Evolutionary conservation across 2,113 vertebrate genomes (phyloP).

Genomic region (Amphiprion ocellaris): DNA sequence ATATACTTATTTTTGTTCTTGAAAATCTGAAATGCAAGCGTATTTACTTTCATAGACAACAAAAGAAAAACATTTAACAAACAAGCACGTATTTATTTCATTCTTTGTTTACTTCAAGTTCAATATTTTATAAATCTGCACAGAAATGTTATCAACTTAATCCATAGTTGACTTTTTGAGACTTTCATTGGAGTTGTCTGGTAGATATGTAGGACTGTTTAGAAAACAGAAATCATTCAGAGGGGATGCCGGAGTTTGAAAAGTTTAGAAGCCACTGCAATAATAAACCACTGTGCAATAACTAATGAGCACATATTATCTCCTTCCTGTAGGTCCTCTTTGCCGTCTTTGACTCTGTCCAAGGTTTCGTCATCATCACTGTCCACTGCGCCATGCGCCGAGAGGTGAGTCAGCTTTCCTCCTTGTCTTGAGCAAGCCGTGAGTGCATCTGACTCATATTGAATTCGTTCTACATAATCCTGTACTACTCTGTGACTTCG

Average conservation of each 20-base stretch:
- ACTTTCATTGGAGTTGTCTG: no score
- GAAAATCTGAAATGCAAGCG: no score
- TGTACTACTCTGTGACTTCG: neutral
- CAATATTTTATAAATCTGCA: neutral
- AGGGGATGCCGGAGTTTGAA: neutral
- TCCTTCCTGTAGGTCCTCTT: slow-evolving; percentile 90
- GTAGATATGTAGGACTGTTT: no score
- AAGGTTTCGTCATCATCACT: slow-evolving; percentile 97
- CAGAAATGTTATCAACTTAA: no score
- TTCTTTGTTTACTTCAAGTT: neutral
- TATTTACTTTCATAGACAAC: neutral
- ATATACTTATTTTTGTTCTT: neutral
- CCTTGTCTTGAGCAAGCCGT: neutral
- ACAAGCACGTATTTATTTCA: neutral
- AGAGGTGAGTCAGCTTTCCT: slow-evolving; percentile 87
- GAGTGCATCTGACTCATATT: neutral
- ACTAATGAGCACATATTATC: neutral
- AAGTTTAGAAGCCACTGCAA: neutral
- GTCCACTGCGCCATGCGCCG: slow-evolving; percentile 97
- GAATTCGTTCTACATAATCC: slow-evolving; percentile 19
- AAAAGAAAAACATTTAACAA: neutral
- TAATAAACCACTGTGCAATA: neutral
- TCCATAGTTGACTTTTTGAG: no score
- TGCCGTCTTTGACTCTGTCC: slow-evolving; percentile 95
- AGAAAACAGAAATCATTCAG: no score